Conservation (phyloP, 2,113 vertebrate genomes). For the Peucedramus taeniatus region DNA sequence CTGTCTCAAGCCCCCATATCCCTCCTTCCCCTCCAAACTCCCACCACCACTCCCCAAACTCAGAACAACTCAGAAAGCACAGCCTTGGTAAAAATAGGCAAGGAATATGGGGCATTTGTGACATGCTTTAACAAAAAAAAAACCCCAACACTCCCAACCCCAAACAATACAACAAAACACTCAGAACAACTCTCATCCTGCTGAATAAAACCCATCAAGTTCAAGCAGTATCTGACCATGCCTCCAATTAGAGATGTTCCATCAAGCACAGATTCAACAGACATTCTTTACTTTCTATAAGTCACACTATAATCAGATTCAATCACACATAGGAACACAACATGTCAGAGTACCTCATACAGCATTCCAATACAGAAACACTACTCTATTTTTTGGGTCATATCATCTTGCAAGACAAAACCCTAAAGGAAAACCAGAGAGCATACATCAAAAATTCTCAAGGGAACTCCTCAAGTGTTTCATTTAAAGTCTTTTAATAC, state of each 20-base stretch:
- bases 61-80: not conserved
- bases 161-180: not conserved
- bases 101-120: not conserved
- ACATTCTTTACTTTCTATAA: not conserved
- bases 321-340: not conserved
- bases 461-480: not conserved
- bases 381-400: not conserved
- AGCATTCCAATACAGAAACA: not conserved
- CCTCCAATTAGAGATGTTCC: not conserved
- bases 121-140: not conserved
- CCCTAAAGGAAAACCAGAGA: not conserved
- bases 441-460: not conserved
- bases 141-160: not conserved
- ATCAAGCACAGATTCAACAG: not conserved
- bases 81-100: not conserved
- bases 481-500: not conserved
- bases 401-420: not conserved
- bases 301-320: not conserved
- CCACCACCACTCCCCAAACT: not conserved
- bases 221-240: not conserved
- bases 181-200: not conserved
- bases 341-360: not conserved
- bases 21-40: not conserved
- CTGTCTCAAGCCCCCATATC: accelerated
- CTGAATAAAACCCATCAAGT: not conserved